Evolutionary conservation across 2,888 invertebrate species (phyloP).

Genomic region (Resseliella maxima): DNA sequence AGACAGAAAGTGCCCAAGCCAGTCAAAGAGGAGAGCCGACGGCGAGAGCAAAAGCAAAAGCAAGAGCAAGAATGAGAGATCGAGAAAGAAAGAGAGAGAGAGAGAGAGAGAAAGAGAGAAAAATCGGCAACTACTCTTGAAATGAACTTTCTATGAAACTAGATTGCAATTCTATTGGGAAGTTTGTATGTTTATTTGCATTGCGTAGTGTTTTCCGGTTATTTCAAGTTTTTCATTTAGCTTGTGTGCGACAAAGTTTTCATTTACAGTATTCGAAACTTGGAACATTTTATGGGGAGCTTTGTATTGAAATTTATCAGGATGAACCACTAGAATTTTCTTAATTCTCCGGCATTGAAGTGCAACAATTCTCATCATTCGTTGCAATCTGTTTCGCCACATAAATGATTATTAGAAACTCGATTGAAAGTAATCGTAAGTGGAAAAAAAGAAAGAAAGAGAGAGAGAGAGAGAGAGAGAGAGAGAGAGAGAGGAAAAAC

Average conservation of each 20-base stretch:
- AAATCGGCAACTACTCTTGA: not conserved
- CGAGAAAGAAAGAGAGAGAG: too few relatives aligned
- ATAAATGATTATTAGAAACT: not conserved
- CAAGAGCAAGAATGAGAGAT: too few relatives aligned
- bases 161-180: conserved; percentile 16
- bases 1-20: too few relatives aligned
- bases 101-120: too few relatives aligned
- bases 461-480: not conserved
- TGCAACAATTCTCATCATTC: not conserved
- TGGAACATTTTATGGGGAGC: not conserved
- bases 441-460: not conserved
- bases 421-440: not conserved
- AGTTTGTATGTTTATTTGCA: not conserved
- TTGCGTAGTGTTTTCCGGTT: not conserved
- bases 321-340: too few relatives aligned
- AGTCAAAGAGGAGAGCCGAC: too few relatives aligned
- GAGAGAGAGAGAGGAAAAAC: not conserved
- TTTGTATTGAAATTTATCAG: not conserved
- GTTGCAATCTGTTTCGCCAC: not conserved
- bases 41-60: too few relatives aligned
- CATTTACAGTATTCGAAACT: not conserved
- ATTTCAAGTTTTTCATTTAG: not conserved
- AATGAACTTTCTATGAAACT: not conserved
- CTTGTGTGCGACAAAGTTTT: too few relatives aligned
- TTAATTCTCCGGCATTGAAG: not conserved